These are phyloP conservation scores for Leucoraja erinaceus DNA, from an alignment of 2,113 vertebrate species.

Conservation along the genomic window DNA sequence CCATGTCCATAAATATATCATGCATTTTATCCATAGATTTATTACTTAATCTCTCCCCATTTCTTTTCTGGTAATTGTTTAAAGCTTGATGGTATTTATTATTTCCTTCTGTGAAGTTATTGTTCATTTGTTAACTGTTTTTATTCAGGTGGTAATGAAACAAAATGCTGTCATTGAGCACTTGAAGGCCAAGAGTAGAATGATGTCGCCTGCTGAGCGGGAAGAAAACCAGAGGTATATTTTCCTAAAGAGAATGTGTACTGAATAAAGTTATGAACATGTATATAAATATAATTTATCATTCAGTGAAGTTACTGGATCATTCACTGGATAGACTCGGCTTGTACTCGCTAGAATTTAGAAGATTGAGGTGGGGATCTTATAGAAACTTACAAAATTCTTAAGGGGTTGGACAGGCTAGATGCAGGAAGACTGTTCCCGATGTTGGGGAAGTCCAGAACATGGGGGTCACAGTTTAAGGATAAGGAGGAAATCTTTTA, in stretches of 20 bases:
- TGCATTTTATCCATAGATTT: not conserved
- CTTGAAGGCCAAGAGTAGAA: conserved; percentile 82
- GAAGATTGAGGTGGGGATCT: no score
- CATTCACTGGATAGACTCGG: no score
- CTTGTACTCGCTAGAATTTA: no score
- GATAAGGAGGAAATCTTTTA: no score
- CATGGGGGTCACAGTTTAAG: no score
- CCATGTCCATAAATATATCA: not conserved
- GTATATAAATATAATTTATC: not conserved
- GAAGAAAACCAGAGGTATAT: conserved; percentile 93
- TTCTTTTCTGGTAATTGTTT: not conserved
- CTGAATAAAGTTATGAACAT: not conserved
- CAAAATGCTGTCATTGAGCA: conserved; percentile 86
- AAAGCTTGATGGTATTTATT: not conserved
- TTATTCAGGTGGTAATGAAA: conserved; percentile 73
- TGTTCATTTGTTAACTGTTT: conserved; percentile 8
- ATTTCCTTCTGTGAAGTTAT: not conserved
- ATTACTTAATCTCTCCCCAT: not conserved
- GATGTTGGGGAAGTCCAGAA: no score
- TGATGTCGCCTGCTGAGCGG: conserved; percentile 78
- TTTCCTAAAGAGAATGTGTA: not conserved
- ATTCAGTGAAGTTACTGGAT: no score
- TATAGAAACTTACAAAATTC: no score
- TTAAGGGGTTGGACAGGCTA: no score
- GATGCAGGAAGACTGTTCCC: no score